A percentile compares a stretch with the other conserved stretches of the same genome.
phyloP scores from a whole-genome alignment of 1,140 invertebrate species.

The Drosophila bifasciata region DNA sequence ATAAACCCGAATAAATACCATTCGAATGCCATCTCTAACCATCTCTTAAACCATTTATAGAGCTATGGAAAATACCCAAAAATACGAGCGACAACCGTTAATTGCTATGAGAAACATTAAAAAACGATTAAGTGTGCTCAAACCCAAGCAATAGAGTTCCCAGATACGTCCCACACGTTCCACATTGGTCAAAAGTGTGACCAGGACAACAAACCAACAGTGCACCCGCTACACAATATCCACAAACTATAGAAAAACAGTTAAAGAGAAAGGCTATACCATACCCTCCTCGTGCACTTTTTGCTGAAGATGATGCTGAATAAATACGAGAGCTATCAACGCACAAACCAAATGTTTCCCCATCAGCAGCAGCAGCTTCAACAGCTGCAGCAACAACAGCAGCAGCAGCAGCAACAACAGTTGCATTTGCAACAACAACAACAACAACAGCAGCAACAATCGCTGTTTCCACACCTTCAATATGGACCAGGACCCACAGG shows the following conservation, averaged over 20 bases:
- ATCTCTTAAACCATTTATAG: constrained; percentile 6
- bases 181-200: neutral
- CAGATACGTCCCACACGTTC: neutral
- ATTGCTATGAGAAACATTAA: constrained; percentile 41
- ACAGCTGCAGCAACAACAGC: constrained; percentile 33
- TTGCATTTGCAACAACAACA: constrained; percentile 12
- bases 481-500: constrained; percentile 23
- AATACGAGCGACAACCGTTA: constrained; percentile 30
- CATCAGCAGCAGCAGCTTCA: constrained; percentile 53
- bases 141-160: constrained; percentile 12
- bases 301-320: constrained; percentile 73
- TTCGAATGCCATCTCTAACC: constrained; percentile 1
- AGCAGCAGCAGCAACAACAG: constrained; percentile 28
- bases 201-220: constrained; percentile 1
- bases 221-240: neutral
- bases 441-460: constrained; percentile 24
- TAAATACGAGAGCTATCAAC: constrained; percentile 75
- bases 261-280: neutral
- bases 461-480: constrained; percentile 45
- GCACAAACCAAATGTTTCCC: constrained; percentile 73
- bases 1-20: too few relatives aligned
- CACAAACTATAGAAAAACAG: neutral
- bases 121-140: constrained; percentile 47
- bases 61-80: constrained; percentile 42
- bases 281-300: neutral